Conservation (phyloP, 1,140 invertebrate genomes). For the Apis florea region DNA sequence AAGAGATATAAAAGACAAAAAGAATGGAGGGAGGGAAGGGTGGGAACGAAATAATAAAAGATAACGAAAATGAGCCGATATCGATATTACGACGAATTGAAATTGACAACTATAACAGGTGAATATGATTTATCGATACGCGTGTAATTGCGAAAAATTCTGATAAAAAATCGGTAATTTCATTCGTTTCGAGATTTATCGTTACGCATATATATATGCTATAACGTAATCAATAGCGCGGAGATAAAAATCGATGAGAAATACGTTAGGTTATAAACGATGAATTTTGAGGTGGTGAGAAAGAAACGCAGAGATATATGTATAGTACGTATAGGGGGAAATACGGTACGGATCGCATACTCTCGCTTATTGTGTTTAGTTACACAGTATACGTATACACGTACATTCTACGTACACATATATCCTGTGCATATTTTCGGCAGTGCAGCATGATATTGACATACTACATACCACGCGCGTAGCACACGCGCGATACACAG, state of each 20-base stretch:
- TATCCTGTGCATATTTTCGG: slow-evolving; percentile 28
- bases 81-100: background rate
- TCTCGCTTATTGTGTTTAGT: background rate
- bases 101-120: background rate
- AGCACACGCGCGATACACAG: slow-evolving; percentile 12
- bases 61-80: background rate
- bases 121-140: background rate
- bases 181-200: too few species aligned
- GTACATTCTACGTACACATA: background rate
- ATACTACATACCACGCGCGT: slow-evolving; percentile 27
- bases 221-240: background rate
- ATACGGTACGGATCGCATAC: slow-evolving; percentile 15
- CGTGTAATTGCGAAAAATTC: background rate
- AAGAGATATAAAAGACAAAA: slow-evolving; percentile 27
- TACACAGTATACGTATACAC: background rate
- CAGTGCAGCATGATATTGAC: slow-evolving; percentile 37
- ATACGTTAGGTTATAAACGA: background rate
- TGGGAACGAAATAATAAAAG: background rate
- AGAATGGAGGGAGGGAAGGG: slow-evolving; percentile 3
- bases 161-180: background rate
- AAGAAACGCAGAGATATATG: background rate
- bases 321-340: background rate
- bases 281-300: background rate
- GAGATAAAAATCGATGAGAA: background rate
- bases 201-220: background rate